Evolutionary conservation across 2,888 invertebrate species (phyloP), one percentile per base, ranked within the genome.

Genomic region (Lepidochrysops patricia): DNA sequence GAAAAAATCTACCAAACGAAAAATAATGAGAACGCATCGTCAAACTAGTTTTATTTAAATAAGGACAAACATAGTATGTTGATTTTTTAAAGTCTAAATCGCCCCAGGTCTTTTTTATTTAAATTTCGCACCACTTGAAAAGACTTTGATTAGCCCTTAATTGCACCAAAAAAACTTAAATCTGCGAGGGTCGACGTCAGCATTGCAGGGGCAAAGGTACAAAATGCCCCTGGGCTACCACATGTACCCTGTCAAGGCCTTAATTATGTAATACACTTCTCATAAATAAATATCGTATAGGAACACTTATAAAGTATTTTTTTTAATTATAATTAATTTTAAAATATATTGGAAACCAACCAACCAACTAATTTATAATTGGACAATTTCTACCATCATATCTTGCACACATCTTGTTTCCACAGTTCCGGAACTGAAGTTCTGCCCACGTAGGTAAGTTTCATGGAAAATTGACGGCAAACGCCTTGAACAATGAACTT

Each of bases 351-450:
- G n/a, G n/a, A n/a, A n/a, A n/a, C n/a, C n/a, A n/a, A n/a, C n/a
- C n/a, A n/a, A n/a, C n/a, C n/a, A n/a, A n/a, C n/a, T n/a, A 4
- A 19, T 43, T 19, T 29, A 37, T 48, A 48, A 48, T 29, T 23
- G 57, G 57, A 68, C 67, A 68, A 68, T 68, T 66, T 65, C 69
- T 66, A 66, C 62, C 63, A n/a, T n/a, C 63, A 65, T 71, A 70
- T 69, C 70, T 67, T 63, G 67, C 72, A 74, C 70, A 72, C 74
- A 70, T 68, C n/a, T n/a, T 57, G 58, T 66, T 70, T 68, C 67
- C 67, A 70, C 72, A 72, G 69, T 73, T 72, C 67, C 64, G 63
- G 70, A 75, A 76, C 71, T 74, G 74, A 77, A 74, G 69, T 70
- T 68, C 64, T 64, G 68, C 68, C 71, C 63, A 63, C 70, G 70